Conservation (phyloP, 2,888 invertebrate genomes). For the Nymphalis c-album region DNA sequence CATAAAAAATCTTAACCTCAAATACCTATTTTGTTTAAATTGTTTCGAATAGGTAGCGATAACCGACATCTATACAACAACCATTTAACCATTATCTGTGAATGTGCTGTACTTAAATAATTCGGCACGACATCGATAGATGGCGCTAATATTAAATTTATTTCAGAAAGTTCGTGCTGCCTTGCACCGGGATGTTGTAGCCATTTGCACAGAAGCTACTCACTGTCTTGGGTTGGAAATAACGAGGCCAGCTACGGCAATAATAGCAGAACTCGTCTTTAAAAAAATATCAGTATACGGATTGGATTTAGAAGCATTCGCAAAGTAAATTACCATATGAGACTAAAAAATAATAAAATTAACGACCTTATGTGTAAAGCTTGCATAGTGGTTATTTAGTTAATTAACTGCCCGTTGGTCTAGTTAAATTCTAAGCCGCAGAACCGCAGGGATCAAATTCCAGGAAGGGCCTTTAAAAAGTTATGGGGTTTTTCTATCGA, state of each 20-base stretch:
- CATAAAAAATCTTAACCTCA: too few relatives aligned
- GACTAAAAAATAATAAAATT: too few relatives aligned
- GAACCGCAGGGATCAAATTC: too few relatives aligned
- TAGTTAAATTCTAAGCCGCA: too few relatives aligned
- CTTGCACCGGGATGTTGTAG: constrained; percentile 77
- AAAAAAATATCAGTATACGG: constrained; percentile 80
- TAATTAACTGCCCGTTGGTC: too few relatives aligned
- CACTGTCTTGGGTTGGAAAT: constrained; percentile 74
- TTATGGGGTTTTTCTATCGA: too few relatives aligned
- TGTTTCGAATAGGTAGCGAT: too few relatives aligned
- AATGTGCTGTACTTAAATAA: neutral
- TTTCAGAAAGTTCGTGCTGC: constrained; percentile 82
- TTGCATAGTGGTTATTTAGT: too few relatives aligned
- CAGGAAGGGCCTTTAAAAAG: too few relatives aligned
- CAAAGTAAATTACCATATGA: constrained; percentile 78
- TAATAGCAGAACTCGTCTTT: constrained; percentile 82
- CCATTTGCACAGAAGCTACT: constrained; percentile 80
- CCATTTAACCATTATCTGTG: neutral
- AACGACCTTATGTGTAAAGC: too few relatives aligned
- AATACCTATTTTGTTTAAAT: too few relatives aligned
- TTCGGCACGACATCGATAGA: constrained; percentile 39
- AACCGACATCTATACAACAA: constrained; percentile 15
- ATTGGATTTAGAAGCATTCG: constrained; percentile 84
- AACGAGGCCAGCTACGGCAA: constrained; percentile 78
- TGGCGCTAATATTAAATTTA: constrained; percentile 39